Evolutionary conservation across 1,140 invertebrate species (phyloP), one percentile per base, ranked within the genome.

Genomic region (Drosophila triauraria): DNA sequence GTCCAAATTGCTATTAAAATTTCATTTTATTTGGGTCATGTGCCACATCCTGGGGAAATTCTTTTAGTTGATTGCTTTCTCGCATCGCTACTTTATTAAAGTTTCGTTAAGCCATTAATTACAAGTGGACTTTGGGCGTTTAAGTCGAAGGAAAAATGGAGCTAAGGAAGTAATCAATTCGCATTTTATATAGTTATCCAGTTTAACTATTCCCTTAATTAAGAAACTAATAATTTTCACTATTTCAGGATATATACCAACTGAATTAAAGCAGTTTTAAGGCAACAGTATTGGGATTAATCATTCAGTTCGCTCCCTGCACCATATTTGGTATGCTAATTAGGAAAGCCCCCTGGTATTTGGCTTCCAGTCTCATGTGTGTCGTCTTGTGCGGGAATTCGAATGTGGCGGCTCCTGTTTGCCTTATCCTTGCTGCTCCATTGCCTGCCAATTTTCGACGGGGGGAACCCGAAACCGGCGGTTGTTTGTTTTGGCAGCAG

Each of bases 361-460:
- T 53, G 47, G 10, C 46, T 43, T 17, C 15, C 17, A 48, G 50
- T 47, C 53, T 25, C 32, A 27, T 63, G 46, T 53, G 32, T 38
- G 40, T 32, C 30, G 12, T 20, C 48, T 44, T 38, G n/a, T 48
- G 10, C 44, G 25, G 50, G 20, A 50, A 48, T 53, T 59, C 63
- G 56, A 78, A 68, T 77, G 43, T 54, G 53, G 43, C 56, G 38
- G 38, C 13, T 56, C 30, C 20, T 77, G 60, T 59, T 75, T 75
- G 43, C 44, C 25, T 27, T 42, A 35, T 57, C 30, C 53, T 25
- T 56, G 59, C 51, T 51, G 69, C 58, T 80, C 70, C 47, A 72
- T 64, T 77, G 74, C 62, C 75, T 77, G 62, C 56, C 63, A 60
- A 70, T 77, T 77, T 78, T 77, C 74, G 50, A 51, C 13, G 15